These are phyloP conservation scores for Portunus trituberculatus DNA, from an alignment of 1,140 invertebrate genomes.

Conservation along the genomic window DNA sequence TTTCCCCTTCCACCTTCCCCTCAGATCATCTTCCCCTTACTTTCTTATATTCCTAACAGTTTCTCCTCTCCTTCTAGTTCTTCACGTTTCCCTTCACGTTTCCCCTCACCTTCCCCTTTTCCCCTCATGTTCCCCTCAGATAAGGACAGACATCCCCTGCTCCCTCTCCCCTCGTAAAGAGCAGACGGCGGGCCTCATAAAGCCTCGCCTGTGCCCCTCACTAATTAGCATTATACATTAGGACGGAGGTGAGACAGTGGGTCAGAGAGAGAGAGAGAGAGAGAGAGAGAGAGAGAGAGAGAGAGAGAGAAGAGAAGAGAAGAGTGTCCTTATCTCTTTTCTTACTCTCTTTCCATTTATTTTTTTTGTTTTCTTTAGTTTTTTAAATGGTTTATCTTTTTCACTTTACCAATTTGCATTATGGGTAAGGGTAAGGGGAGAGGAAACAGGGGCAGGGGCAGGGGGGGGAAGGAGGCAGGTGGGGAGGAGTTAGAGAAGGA, in stretches of 20 bases:
- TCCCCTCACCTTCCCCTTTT: not conserved
- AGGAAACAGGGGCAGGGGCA: too few relatives aligned
- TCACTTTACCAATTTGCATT: too few relatives aligned
- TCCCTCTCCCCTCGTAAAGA: conserved; percentile 6
- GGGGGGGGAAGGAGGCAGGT: too few relatives aligned
- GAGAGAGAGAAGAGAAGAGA: not conserved
- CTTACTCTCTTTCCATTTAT: too few relatives aligned
- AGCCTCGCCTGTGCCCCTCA: not conserved
- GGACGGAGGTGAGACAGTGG: not conserved
- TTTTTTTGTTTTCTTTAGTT: too few relatives aligned
- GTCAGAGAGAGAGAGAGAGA: not conserved
- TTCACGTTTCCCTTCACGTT: not conserved
- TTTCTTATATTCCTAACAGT: not conserved
- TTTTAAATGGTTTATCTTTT: too few relatives aligned
- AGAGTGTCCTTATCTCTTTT: not conserved
- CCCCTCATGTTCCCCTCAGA: not conserved
- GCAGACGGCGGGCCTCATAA: not conserved
- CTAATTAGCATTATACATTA: not conserved
- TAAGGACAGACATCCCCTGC: not conserved
- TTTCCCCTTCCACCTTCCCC: not conserved
- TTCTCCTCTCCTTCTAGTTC: not conserved
- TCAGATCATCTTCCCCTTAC: not conserved
- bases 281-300: not conserved
- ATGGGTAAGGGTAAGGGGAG: too few relatives aligned
- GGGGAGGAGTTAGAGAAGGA: too few relatives aligned